Conservation (phyloP, 2,888 invertebrate species). For the Drosophila merina region DNA sequence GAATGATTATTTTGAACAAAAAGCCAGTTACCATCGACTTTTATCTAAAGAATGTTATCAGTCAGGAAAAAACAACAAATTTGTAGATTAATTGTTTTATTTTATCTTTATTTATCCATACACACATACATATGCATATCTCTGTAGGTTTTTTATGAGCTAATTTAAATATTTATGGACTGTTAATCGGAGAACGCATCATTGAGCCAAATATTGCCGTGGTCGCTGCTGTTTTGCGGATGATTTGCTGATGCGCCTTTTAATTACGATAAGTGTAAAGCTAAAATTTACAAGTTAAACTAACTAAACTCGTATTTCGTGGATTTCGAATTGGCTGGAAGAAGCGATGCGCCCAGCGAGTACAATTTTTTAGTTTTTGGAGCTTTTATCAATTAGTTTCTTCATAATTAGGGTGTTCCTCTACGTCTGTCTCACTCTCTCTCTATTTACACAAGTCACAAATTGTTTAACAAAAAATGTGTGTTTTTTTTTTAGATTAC, state of each 20-base stretch:
- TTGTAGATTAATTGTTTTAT: slow-evolving; percentile 37
- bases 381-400: slow-evolving; percentile 28
- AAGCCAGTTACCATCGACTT: not conserved
- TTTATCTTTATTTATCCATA: slow-evolving; percentile 61
- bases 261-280: slow-evolving; percentile 71
- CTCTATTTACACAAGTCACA: slow-evolving; percentile 67
- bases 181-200: slow-evolving; percentile 66
- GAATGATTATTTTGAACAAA: too few species aligned
- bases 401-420: slow-evolving; percentile 23
- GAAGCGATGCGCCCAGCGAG: too few species aligned
- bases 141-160: slow-evolving; percentile 67
- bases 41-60: not conserved
- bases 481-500: slow-evolving; percentile 44
- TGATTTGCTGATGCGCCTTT: slow-evolving; percentile 45
- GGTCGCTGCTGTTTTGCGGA: slow-evolving; percentile 37
- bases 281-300: slow-evolving; percentile 81
- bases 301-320: slow-evolving; percentile 61
- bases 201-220: slow-evolving; percentile 17
- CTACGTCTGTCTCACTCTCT: slow-evolving; percentile 55
- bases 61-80: not conserved
- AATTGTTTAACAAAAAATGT: slow-evolving; percentile 64
- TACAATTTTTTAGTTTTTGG: slow-evolving; percentile 37
- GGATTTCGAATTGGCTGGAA: slow-evolving; percentile 65
- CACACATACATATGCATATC: slow-evolving; percentile 41
- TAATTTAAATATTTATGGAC: slow-evolving; percentile 76